Conservation (phyloP, 92 coral and sea anemone genomes). For the Parazoanthus darwini region DNA sequence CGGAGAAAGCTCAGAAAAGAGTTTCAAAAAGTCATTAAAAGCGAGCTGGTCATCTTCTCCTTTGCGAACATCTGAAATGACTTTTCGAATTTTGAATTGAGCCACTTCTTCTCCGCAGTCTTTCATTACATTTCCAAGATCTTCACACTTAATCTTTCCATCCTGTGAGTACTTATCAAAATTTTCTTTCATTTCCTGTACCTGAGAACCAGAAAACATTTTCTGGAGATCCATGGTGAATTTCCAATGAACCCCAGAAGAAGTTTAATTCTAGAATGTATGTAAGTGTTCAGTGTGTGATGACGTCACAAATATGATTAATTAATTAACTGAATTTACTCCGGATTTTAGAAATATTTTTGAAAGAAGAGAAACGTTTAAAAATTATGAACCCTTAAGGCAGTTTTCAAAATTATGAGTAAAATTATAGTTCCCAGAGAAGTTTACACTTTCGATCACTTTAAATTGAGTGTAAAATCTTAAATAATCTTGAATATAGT, state of each 20-base stretch:
- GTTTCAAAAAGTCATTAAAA: constrained; percentile 72
- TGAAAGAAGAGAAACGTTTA: too few species aligned
- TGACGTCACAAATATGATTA: constrained; percentile 2
- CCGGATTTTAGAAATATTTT: too few species aligned
- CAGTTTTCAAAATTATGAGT: too few species aligned
- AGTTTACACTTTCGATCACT: too few species aligned
- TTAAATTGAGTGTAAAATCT: too few species aligned
- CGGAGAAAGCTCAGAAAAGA: constrained; percentile 76
- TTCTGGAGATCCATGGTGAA: constrained; percentile 54
- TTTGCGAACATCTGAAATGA: constrained; percentile 62
- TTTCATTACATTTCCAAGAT: constrained; percentile 81
- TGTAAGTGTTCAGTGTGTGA: background rate
- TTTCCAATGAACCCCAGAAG: background rate
- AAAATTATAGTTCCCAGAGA: too few species aligned
- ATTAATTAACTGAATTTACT: too few species aligned
- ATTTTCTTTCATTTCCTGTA: constrained; percentile 78
- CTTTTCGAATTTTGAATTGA: constrained; percentile 79
- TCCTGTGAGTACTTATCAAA: constrained; percentile 74
- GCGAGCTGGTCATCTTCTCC: constrained; percentile 68
- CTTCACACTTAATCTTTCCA: constrained; percentile 62
- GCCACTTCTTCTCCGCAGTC: constrained; percentile 90
- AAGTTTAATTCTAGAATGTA: background rate
- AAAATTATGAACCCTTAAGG: too few species aligned
- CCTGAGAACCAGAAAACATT: constrained; percentile 73
- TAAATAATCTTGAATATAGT: too few species aligned